Conservation (phyloP, 2,888 invertebrate species). For the Seladonia tumulorum region DNA sequence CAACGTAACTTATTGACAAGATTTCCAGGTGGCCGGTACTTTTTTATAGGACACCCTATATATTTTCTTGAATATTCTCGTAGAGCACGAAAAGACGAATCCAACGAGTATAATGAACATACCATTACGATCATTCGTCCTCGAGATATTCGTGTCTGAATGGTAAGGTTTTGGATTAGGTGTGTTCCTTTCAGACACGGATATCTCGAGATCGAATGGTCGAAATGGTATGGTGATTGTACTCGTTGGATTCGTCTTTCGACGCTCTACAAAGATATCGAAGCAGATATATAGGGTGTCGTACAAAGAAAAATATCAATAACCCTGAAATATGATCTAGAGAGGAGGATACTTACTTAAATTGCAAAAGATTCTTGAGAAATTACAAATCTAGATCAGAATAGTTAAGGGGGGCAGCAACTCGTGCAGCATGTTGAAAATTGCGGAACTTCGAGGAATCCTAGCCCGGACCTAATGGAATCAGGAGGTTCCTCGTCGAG, state of each 20-base stretch:
- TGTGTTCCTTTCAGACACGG: neutral
- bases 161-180: neutral
- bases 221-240: neutral
- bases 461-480: neutral
- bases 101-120: neutral
- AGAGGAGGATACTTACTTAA: no score
- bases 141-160: neutral
- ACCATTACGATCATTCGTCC: neutral
- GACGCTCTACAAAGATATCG: neutral
- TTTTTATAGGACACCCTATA: neutral
- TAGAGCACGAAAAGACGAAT: neutral
- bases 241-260: neutral
- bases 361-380: no score
- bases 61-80: neutral
- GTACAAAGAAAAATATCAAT: neutral
- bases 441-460: neutral
- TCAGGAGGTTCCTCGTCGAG: neutral
- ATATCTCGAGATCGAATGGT: neutral
- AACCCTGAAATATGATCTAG: neutral
- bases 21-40: neutral
- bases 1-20: no score
- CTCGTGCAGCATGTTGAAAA: neutral
- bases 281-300: neutral
- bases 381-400: no score
- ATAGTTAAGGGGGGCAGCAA: no score